Conservation (phyloP, 2,888 invertebrate genomes). For the Timema podura region DNA sequence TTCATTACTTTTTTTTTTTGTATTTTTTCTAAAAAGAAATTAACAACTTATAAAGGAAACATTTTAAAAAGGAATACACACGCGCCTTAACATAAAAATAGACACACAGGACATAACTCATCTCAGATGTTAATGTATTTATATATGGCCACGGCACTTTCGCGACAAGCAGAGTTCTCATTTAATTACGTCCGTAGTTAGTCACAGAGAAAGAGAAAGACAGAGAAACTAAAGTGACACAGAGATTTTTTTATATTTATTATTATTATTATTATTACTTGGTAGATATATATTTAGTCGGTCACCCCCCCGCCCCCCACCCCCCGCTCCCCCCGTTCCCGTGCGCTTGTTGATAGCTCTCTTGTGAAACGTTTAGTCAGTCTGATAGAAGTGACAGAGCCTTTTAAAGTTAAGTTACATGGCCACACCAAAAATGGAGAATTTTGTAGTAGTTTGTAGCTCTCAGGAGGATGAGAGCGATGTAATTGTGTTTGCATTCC, state of each 20-base stretch:
- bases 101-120: background rate
- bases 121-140: conserved; percentile 25
- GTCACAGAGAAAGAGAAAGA: background rate
- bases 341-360: conserved; percentile 5
- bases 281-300: background rate
- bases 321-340: background rate
- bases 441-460: conserved; percentile 8
- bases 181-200: conserved; percentile 25
- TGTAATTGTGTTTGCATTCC: conserved; percentile 27
- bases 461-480: background rate
- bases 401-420: conserved; percentile 8
- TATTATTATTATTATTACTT: no score
- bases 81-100: no score
- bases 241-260: no score
- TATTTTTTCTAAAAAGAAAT: no score
- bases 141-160: conserved; percentile 20
- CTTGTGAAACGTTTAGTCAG: conserved; percentile 9
- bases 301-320: background rate
- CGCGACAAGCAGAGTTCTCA: conserved; percentile 23
- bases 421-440: conserved; percentile 5
- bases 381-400: background rate
- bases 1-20: background rate
- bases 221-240: no score
- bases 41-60: no score
- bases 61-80: no score